Conservation (phyloP, 2,888 invertebrate genomes). For the Cerceris ruficornis region DNA sequence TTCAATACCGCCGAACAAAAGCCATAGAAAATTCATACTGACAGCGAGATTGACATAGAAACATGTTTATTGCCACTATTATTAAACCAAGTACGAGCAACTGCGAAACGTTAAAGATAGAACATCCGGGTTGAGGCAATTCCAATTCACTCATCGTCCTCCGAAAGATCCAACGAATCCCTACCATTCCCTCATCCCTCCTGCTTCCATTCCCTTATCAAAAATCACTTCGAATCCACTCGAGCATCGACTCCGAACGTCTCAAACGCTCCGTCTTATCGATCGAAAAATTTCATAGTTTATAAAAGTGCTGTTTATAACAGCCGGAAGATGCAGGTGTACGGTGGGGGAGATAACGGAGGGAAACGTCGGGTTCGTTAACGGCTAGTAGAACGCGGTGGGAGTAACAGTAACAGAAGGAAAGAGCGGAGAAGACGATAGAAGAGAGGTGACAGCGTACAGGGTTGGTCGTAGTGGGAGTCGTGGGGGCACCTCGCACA, state of each 20-base stretch:
- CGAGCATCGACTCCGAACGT: neutral
- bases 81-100: neutral
- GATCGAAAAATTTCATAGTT: neutral
- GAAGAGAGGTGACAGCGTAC: constrained; percentile 17
- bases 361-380: constrained; percentile 54
- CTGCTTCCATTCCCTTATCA: neutral
- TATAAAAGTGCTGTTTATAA: neutral
- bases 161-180: too few relatives aligned
- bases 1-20: neutral
- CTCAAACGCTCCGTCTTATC: neutral
- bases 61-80: neutral
- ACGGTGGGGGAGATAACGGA: constrained; percentile 49
- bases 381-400: constrained; percentile 2
- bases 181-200: neutral
- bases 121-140: neutral
- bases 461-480: constrained; percentile 45
- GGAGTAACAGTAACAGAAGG: constrained; percentile 12
- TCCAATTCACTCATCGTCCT: neutral
- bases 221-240: too few relatives aligned
- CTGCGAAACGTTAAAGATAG: neutral
- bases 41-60: neutral
- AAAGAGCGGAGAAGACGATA: constrained; percentile 8
- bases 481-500: constrained; percentile 64
- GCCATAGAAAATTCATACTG: neutral
- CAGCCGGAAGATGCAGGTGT: constrained; percentile 8